A percentile compares a stretch with the other conserved stretches of the same genome.
phyloP scores from a whole-genome alignment of 2,113 vertebrate species.

The Marmota monax region DNA sequence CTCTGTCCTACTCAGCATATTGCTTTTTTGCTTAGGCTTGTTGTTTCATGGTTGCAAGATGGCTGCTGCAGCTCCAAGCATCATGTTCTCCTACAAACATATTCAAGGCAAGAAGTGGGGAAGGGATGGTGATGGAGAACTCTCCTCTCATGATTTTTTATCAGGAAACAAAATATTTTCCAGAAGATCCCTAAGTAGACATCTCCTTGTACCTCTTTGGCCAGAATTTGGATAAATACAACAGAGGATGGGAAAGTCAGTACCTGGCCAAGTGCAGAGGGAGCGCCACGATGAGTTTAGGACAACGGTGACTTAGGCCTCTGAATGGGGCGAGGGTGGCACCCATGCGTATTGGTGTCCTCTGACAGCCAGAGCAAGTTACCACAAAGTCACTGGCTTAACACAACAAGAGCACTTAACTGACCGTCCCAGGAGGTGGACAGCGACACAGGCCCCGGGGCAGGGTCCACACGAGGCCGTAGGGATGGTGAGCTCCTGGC shows the following conservation, averaged over 20 bases:
- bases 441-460: not conserved
- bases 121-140: not conserved
- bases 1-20: not conserved
- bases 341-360: not conserved
- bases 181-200: not conserved
- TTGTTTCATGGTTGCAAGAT: not conserved
- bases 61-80: not conserved
- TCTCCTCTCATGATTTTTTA: not conserved
- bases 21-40: not conserved
- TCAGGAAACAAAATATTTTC: not conserved
- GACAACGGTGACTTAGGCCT: not conserved
- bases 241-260: not conserved
- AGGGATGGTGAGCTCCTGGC: not conserved
- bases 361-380: too few species aligned
- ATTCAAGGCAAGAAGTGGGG: not conserved
- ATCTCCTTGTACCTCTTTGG: not conserved
- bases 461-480: not conserved
- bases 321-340: not conserved
- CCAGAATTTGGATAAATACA: not conserved
- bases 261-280: fast-evolving
- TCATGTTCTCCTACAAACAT: not conserved
- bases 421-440: not conserved
- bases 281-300: not conserved
- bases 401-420: not conserved
- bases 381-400: not conserved